A percentile compares a stretch with the other conserved stretches of the same genome.
Conservation (phyloP, 2,797 vertebrate genomes). For the Gallinago nigripennis region DNA sequence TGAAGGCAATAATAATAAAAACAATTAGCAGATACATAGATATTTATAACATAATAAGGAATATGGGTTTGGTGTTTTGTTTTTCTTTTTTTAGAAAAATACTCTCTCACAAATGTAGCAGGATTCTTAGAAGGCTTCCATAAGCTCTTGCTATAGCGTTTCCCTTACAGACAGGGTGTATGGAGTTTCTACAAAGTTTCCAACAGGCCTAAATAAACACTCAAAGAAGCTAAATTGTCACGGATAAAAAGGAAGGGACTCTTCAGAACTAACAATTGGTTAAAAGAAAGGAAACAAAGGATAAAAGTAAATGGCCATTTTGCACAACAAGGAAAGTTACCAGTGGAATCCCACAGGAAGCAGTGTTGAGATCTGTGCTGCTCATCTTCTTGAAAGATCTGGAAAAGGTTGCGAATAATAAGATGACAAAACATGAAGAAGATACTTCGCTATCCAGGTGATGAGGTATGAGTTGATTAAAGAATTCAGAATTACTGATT, state of each 20-base stretch:
- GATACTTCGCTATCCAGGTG: background rate
- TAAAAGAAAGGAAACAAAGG: background rate
- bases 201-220: background rate
- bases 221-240: background rate
- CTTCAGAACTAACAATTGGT: background rate
- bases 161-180: background rate
- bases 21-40: background rate
- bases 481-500: background rate
- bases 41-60: background rate
- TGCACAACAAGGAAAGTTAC: slow-evolving; percentile 27
- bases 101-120: background rate
- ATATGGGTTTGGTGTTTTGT: too few relatives aligned
- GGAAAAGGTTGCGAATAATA: background rate
- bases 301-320: slow-evolving; percentile 3
- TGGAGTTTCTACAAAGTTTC: background rate
- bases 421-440: background rate
- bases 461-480: background rate
- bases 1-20: background rate
- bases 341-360: slow-evolving; percentile 12
- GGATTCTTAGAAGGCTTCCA: background rate
- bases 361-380: background rate
- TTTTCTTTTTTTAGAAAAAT: background rate
- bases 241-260: background rate
- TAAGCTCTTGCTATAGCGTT: background rate
- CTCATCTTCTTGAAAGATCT: slow-evolving; percentile 8